A percentile compares a stretch with the other conserved stretches of the same genome.
Conservation (phyloP, 2,113 vertebrate species). For the Eidolon helvum region DNA sequence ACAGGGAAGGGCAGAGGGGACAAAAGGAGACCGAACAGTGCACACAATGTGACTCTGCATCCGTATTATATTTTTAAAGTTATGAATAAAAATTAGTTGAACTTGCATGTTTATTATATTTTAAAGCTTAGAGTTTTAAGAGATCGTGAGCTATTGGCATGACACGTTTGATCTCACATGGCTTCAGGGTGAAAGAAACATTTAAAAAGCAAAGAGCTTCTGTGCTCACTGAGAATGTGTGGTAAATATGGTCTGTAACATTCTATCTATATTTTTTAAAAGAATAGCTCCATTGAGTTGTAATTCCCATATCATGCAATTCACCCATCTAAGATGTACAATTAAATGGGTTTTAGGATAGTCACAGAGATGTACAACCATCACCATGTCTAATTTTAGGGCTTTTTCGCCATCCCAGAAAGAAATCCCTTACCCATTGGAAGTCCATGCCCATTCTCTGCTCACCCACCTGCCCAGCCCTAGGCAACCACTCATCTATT, state of each 20-base stretch:
- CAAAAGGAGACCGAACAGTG: no score
- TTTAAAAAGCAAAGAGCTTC: not conserved
- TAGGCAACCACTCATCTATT: not conserved
- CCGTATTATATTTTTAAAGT: not conserved
- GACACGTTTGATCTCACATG: not conserved
- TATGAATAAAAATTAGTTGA: not conserved
- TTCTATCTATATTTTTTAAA: not conserved
- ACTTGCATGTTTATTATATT: not conserved
- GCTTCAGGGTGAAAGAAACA: not conserved
- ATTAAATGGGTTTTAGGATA: not conserved
- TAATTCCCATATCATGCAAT: not conserved
- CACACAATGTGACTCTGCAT: fast-evolving
- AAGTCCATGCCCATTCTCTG: no score
- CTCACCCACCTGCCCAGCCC: not conserved
- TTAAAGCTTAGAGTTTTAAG: not conserved
- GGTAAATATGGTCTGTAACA: not conserved
- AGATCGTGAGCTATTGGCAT: not conserved
- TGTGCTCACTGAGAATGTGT: not conserved
- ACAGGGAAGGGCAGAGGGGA: fast-evolving
- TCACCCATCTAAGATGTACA: not conserved
- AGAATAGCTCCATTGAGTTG: not conserved
- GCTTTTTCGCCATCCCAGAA: not conserved
- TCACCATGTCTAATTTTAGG: not conserved
- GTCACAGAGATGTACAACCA: not conserved
- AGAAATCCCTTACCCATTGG: not conserved